These are phyloP conservation scores for Zoanthus sansibaricus DNA, from an alignment of 92 coral and sea anemone genomes.

Conservation along the genomic window DNA sequence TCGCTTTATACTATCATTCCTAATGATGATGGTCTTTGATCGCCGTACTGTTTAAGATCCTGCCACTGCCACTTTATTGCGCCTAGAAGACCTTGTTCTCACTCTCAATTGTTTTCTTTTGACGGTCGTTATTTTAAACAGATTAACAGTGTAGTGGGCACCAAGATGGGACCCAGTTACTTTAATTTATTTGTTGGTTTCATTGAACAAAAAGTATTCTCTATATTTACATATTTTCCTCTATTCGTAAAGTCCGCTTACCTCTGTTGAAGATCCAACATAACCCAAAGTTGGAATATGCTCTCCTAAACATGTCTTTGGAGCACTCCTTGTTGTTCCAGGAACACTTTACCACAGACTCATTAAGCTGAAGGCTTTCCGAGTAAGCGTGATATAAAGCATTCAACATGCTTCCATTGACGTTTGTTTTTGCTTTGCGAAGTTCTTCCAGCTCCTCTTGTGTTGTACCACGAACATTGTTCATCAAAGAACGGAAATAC, in stretches of 20 bases:
- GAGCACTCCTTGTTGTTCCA: constrained; percentile 1
- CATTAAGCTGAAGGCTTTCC: background rate
- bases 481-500: constrained; percentile 8
- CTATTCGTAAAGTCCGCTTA: background rate
- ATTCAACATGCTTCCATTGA: background rate
- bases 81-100: no score
- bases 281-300: background rate
- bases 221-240: no score
- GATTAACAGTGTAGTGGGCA: no score
- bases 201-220: no score
- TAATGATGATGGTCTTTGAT: no score
- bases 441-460: background rate
- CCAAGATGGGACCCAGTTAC: no score
- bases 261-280: constrained; percentile 28
- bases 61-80: no score
- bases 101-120: no score
- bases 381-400: background rate
- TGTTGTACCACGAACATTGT: background rate
- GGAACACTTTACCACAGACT: constrained; percentile 9
- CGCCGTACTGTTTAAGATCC: no score
- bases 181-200: no score
- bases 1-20: no score
- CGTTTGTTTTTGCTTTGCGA: background rate
- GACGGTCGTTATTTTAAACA: no score
- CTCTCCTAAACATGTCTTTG: background rate